These are phyloP conservation scores for Protula sp. DNA, from an alignment of 2,888 invertebrate genomes.

Conservation along the genomic window DNA sequence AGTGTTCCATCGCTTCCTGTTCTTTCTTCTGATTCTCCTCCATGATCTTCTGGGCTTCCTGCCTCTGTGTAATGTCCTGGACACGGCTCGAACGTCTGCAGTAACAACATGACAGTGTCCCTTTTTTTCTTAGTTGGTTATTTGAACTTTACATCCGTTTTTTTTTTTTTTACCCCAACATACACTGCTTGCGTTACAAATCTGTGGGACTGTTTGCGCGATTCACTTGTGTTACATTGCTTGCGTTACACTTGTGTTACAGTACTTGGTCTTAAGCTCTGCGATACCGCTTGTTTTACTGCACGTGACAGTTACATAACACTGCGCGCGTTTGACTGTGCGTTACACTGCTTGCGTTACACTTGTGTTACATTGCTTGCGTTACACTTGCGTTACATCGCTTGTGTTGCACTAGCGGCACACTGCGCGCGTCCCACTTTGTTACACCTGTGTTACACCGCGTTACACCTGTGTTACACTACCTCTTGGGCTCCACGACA, in stretches of 20 bases:
- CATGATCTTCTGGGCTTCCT: slow-evolving; percentile 12
- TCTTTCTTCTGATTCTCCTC: slow-evolving; percentile 9
- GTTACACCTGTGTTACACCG: too few relatives aligned
- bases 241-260: neutral
- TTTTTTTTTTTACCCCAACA: neutral
- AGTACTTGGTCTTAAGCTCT: too few relatives aligned
- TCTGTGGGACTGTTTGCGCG: too few relatives aligned
- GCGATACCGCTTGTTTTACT: too few relatives aligned
- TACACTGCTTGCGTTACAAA: too few relatives aligned
- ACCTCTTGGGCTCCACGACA: neutral
- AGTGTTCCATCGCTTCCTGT: slow-evolving; percentile 1
- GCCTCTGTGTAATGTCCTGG: slow-evolving; percentile 13
- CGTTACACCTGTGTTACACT: neutral
- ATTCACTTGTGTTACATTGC: neutral
- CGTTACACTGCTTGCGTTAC: neutral
- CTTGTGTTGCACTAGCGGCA: neutral
- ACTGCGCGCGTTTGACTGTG: too few relatives aligned
- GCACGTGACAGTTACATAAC: too few relatives aligned
- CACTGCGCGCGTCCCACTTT: neutral
- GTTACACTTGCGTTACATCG: neutral
- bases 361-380: neutral
- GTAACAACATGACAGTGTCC: neutral
- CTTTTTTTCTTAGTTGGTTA: neutral
- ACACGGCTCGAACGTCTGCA: slow-evolving; percentile 11
- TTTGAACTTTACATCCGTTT: neutral